Evolutionary conservation across 2,888 invertebrate genomes (phyloP), one percentile per base, ranked within the genome.

Genomic region (Acrobasis repandana): DNA sequence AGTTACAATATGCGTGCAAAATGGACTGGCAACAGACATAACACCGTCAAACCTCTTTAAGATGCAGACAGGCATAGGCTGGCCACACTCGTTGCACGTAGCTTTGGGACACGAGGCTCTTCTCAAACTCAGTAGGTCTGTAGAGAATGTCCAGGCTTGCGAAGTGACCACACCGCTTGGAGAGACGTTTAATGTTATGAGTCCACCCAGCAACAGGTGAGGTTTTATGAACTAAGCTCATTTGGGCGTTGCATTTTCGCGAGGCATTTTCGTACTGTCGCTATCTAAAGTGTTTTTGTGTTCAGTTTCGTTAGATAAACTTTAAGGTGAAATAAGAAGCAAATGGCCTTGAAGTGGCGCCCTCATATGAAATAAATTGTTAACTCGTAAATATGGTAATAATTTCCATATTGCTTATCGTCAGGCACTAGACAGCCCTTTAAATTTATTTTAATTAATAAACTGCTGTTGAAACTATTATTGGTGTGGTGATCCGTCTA

Each of bases 1-100:
- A 62, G 50, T 72, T 50, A 51, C 64, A 59, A 61, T 67, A 59
- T 64, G 65, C 57, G 56, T 71, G 9, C 66, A 69, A 20, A 61
- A 60, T 28, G 74, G 63, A 9, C 34, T 58, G 10, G 65, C 74
- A 3, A 71, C 72, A 61, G 73, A 74, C 20, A 62, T 89, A 10
- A 63, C 72, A 2, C 66, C 88, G 51, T 69, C 75, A 1, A 80
- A 85, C 64, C 74, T 82, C 2, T 72, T 88, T 20, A 73, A 76
- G 20, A 82, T 89, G 77, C 87, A 88, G 63, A 75, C 77, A 47
- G 91, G 91, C 0, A 67, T 86, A 38, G 90, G 88, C 2, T 88
- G 86, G 88, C 91, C 91, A 0, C 66, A 77, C 10, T 49, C 66
- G 4, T 70, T 92, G 16, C 61, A 76, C 9, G 83, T 90, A 1